Conservation (phyloP, 2,113 vertebrate species). For the Scopus umbretta region DNA sequence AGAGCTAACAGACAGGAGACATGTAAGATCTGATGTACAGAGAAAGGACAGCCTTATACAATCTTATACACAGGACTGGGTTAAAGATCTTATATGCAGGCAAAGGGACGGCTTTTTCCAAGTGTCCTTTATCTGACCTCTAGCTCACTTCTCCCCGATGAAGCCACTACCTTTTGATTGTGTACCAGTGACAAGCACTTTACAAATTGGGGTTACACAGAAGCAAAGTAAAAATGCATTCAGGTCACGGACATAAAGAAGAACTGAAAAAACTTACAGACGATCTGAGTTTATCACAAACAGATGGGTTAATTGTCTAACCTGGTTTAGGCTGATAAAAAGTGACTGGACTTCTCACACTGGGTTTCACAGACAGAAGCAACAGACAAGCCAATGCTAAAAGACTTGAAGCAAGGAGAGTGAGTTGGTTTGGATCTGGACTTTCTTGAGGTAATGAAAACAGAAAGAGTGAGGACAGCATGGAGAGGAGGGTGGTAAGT, state of each 20-base stretch:
- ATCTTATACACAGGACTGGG: slow-evolving; percentile 65
- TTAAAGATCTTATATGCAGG: slow-evolving; percentile 51
- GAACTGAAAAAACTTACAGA: slow-evolving; percentile 87
- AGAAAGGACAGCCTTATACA: slow-evolving; percentile 64
- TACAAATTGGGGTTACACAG: slow-evolving; percentile 86
- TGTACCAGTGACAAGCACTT: slow-evolving; percentile 89
- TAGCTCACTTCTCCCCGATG: slow-evolving; percentile 61
- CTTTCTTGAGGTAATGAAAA: slow-evolving; percentile 79
- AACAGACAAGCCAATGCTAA: slow-evolving; percentile 85
- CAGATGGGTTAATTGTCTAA: slow-evolving; percentile 85
- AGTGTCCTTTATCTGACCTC: slow-evolving; percentile 72
- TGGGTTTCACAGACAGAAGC: slow-evolving; percentile 87
- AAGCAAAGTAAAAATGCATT: slow-evolving; percentile 99
- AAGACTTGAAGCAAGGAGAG: slow-evolving; percentile 82
- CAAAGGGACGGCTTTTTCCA: slow-evolving; percentile 66
- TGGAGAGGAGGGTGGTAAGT: slow-evolving; percentile 89
- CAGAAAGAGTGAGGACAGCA: slow-evolving; percentile 81
- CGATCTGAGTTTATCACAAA: slow-evolving; percentile 90
- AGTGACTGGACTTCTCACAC: slow-evolving; percentile 85
- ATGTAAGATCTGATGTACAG: slow-evolving; percentile 67
- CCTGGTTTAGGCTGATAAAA: slow-evolving; percentile 81
- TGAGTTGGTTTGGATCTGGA: slow-evolving; percentile 81
- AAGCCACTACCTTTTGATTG: slow-evolving; percentile 78
- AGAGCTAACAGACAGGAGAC: slow-evolving; percentile 77
- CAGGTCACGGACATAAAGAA: slow-evolving; percentile 90